Evolutionary conservation across 2,888 invertebrate species (phyloP), one percentile per base, ranked within the genome.

Genomic region (Anticlea derivata): DNA sequence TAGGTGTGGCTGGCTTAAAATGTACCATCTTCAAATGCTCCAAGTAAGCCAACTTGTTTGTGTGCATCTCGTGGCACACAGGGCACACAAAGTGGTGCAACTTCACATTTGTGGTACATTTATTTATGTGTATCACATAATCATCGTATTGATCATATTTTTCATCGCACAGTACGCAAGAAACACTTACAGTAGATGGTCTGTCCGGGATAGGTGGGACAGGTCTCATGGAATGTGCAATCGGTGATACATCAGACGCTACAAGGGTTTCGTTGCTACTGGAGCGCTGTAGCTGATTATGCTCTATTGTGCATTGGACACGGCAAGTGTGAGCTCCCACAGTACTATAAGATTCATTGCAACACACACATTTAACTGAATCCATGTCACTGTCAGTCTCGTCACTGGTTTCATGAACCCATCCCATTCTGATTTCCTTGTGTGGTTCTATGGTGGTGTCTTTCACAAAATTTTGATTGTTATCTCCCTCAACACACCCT

Each of bases 341-440:
- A 46, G 80, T 81, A 49, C 80, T 81, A 39, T 89, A 83, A 1
- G 85, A 78, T 57, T 87, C 74, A 66, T 78, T 85, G 52, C 90
- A 90, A 45, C 82, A 86, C 4, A 82, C 86, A 76, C 90, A 90
- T 65, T 86, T 87, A 1, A 90, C 75, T 1, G 90, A 90, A 58
- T 89, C 88, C 55, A 87, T 79, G 61, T 90, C 90, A 70, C 88
- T 89, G 44, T 90, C 90, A 33, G 90, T 90, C 54, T 89, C 90
- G 66, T 88, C 90, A 66, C 88, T 89, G 27, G 73, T 78, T 66
- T 86, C 86, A 55, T 77, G 74, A 20, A 47, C 34, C 48, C 59
- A 66, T 17, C 58, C 61, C 27, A 46, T 26, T 33, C 51, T 52
- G 5, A 39, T 8, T 39, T 39, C 60, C 11, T 61, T 59, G 26